Conservation (phyloP, 2,113 vertebrate species). For the Hymenochirus boettgeri region DNA sequence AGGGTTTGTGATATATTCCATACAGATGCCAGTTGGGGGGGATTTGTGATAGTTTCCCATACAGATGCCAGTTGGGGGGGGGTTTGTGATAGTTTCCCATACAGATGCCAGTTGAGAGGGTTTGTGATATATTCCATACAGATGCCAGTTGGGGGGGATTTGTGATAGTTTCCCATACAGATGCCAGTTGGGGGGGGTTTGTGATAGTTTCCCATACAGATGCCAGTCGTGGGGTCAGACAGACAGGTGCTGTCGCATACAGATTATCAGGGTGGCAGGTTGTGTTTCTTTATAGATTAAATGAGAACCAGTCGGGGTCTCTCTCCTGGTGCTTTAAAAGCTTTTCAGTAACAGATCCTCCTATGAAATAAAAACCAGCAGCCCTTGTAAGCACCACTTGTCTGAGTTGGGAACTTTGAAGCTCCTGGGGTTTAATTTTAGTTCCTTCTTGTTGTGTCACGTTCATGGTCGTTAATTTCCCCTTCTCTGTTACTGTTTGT, state of each 20-base stretch:
- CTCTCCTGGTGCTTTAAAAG: neutral
- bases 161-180: too few relatives aligned
- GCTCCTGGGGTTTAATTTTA: constrained; percentile 4
- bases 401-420: constrained; percentile 16
- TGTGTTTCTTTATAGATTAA: neutral
- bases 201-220: too few relatives aligned
- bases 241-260: neutral
- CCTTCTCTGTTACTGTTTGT: constrained; percentile 38
- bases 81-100: too few relatives aligned
- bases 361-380: constrained; percentile 12
- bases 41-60: too few relatives aligned
- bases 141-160: too few relatives aligned
- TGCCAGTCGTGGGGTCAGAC: neutral
- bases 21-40: too few relatives aligned
- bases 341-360: neutral
- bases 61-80: too few relatives aligned
- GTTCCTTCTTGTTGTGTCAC: constrained; percentile 36
- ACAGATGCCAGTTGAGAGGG: too few relatives aligned
- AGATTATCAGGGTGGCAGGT: neutral
- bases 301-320: neutral
- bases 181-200: too few relatives aligned
- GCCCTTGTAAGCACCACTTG: constrained; percentile 26
- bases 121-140: too few relatives aligned
- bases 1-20: too few relatives aligned
- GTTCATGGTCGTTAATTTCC: constrained; percentile 48